Percentiles rank a stretch among this genome's conserved stretches.
These are phyloP conservation scores for Dipodomys merriami DNA, from an alignment of 2,113 vertebrate genomes.

Conservation along the genomic window DNA sequence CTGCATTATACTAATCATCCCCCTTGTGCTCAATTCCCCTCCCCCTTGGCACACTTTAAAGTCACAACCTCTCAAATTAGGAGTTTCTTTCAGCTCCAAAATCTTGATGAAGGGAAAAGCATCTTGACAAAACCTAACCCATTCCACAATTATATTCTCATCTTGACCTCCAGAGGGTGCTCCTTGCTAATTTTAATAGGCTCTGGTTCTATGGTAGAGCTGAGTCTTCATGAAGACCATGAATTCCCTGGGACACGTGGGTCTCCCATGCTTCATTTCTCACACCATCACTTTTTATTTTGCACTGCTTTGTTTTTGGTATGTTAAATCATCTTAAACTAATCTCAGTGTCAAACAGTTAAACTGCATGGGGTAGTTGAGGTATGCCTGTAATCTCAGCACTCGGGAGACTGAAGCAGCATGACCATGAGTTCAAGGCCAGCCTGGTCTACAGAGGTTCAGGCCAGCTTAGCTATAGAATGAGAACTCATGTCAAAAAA, in stretches of 20 bases:
- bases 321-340: slow-evolving; percentile 11
- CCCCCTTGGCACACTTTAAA: background rate
- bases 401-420: too few species aligned
- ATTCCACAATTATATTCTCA: background rate
- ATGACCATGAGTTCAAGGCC: too few species aligned
- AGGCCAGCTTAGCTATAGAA: too few species aligned
- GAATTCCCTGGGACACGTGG: background rate
- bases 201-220: background rate
- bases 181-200: slow-evolving; percentile 67
- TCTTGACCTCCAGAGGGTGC: slow-evolving; percentile 77
- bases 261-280: background rate
- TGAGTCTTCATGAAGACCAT: background rate
- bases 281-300: background rate
- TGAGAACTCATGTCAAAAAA: too few species aligned
- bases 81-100: background rate
- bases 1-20: slow-evolving; percentile 40
- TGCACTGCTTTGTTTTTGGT: background rate
- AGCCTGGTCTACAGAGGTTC: too few species aligned
- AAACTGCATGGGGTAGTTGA: too few species aligned
- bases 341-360: too few species aligned
- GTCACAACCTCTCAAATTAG: background rate
- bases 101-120: background rate
- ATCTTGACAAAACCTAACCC: background rate
- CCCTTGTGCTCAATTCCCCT: background rate
- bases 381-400: too few species aligned